Base-by-base conservation (phyloP, 2,888 invertebrate species). In the Pheosia gnoma region DNA sequence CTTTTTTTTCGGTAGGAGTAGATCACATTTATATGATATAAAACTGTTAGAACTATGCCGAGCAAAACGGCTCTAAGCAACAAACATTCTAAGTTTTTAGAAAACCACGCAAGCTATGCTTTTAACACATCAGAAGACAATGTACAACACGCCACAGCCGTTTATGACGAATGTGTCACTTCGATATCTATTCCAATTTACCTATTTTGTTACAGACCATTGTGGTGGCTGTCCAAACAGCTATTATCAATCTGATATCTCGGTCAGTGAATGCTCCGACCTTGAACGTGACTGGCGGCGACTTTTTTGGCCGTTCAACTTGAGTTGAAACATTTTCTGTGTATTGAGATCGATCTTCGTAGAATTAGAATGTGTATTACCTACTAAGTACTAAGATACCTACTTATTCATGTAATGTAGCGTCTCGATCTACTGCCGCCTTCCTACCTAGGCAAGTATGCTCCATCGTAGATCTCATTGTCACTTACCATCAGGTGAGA, bases 211-310 rank as follows among this genome's bases (percentile, higher is more conserved):
- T 63, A 54, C 37, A 51, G 11, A 25, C 56, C 47, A 61, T 70
- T 57, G 43, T 62, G 59, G 55, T 62, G 60, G 59, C 52, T 41
- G 56, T 59, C 47, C 52, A 60, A 63, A 64, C 68, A 65, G 57
- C 59, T 66, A 68, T 68, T 75, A 74, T 63, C 74, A 71, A 77
- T 77, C 75, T 71, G 66, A 71, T 80, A 85, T 72, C 75, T 82
- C 82, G 85, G 86, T 83, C 85, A 86, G 87, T 78, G 85, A 88
- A 85, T 88, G 89, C 81, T 66, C 60, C 70, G 81, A 63, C 89
- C 89, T 87, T 89, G 87, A 88, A 84, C 88, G 81, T 89, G 88
- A 86, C 82, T 83, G 76, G 60, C 74, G 63, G 38, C 62, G 65
- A 62, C 76, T 77, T 82, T 81, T 82, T 78, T 67, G 59, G 66